Conservation (phyloP, 2,888 invertebrate species). For the Lasioglossum figueresi region DNA sequence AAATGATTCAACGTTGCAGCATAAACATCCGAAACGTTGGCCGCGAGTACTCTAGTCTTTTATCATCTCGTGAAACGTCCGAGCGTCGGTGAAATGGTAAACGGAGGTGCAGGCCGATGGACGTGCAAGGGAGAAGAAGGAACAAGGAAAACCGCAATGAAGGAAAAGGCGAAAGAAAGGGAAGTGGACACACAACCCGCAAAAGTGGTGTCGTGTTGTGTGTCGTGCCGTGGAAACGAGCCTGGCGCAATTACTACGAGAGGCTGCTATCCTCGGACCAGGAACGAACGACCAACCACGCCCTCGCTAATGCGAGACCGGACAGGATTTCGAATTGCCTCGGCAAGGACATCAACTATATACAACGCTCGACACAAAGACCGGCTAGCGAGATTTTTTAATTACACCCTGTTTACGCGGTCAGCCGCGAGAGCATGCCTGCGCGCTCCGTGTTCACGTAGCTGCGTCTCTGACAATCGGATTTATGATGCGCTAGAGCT, state of each 20-base stretch:
- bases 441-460: constrained; percentile 18
- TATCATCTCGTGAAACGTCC: background rate
- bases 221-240: constrained; percentile 71
- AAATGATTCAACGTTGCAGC: background rate
- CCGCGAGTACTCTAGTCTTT: background rate
- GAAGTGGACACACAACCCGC: constrained; percentile 51
- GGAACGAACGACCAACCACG: constrained; percentile 78
- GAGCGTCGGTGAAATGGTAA: background rate
- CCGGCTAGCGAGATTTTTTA: constrained; percentile 73
- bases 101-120: background rate
- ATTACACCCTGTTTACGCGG: constrained; percentile 75
- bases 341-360: constrained; percentile 81
- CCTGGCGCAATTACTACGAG: constrained; percentile 75
- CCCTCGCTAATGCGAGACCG: constrained; percentile 81
- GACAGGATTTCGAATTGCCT: constrained; percentile 80
- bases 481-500: constrained; percentile 5
- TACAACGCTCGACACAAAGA: constrained; percentile 74
- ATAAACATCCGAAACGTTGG: background rate
- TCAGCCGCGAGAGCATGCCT: constrained; percentile 55
- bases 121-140: no score
- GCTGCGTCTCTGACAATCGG: background rate
- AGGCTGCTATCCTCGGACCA: constrained; percentile 74
- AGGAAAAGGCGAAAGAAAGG: constrained; percentile 28
- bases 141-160: background rate
- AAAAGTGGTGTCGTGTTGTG: constrained; percentile 63